phyloP scores from a whole-genome alignment of 2,797 vertebrate species.

The Takifugu rubripes region DNA sequence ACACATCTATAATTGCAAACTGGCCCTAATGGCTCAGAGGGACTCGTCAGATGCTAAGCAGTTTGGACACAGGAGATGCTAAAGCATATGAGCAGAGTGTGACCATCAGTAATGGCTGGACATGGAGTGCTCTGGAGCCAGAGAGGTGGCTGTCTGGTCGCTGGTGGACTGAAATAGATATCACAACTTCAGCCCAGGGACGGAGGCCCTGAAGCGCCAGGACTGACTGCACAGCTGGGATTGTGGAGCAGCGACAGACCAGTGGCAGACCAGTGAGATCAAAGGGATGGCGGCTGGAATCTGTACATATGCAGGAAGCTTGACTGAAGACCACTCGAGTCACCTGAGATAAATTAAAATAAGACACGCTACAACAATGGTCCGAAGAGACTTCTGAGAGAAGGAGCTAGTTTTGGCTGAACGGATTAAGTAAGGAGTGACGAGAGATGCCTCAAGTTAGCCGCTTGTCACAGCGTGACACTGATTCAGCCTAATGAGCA shows the following conservation, averaged over 20 bases:
- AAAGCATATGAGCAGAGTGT: slow-evolving; percentile 67
- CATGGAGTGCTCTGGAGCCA: slow-evolving; percentile 69
- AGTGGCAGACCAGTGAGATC: slow-evolving; percentile 18
- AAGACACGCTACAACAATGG: slow-evolving; percentile 29
- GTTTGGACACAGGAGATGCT: slow-evolving; percentile 72
- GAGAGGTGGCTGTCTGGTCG: slow-evolving; percentile 64
- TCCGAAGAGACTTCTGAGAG: slow-evolving; percentile 50
- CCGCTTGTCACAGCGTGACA: slow-evolving; percentile 79
- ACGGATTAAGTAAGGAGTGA: slow-evolving; percentile 58
- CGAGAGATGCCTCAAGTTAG: slow-evolving; percentile 73
- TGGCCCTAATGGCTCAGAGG: slow-evolving; percentile 71
- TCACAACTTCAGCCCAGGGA: slow-evolving; percentile 70
- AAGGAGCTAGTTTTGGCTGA: slow-evolving; percentile 51
- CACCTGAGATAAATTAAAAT: slow-evolving; percentile 14
- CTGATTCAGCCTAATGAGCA: slow-evolving; percentile 82
- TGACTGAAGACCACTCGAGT: neutral
- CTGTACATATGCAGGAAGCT: neutral
- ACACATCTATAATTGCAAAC: slow-evolving; percentile 77
- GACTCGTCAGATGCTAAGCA: slow-evolving; percentile 69
- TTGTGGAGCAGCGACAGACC: slow-evolving; percentile 32
- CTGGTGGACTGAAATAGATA: slow-evolving; percentile 79
- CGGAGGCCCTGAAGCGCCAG: slow-evolving; percentile 41
- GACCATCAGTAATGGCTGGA: slow-evolving; percentile 59
- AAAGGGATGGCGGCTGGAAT: neutral
- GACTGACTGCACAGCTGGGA: slow-evolving; percentile 64